phyloP scores from a whole-genome alignment of 1,140 invertebrate species.

The Drosophila ananassae region DNA sequence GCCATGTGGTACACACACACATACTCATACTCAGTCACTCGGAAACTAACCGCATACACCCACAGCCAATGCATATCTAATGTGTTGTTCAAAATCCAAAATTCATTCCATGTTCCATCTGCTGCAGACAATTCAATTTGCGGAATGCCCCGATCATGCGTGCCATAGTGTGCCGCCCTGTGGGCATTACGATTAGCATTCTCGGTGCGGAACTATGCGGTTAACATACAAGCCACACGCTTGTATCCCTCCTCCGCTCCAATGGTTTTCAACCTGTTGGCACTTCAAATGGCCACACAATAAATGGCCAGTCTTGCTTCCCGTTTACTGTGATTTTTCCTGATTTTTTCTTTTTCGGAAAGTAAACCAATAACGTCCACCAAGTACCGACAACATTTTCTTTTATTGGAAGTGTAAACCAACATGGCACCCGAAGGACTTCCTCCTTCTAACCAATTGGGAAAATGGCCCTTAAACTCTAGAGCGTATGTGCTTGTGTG shows the following conservation, averaged over 20 bases:
- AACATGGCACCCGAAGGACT: conserved; percentile 15
- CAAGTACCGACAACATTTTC: conserved; percentile 14
- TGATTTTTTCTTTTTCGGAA: background rate
- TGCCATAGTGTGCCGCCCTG: conserved; percentile 28
- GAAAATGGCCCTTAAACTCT: conserved; percentile 20
- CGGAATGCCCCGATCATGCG: conserved; percentile 43
- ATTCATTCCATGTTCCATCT: conserved; percentile 60
- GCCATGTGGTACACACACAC: conserved; percentile 23
- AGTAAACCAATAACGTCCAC: conserved; percentile 12
- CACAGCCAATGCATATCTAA: conserved; percentile 19
- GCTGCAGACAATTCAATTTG: conserved; percentile 64
- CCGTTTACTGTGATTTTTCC: conserved; percentile 23
- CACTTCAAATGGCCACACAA: conserved; percentile 1
- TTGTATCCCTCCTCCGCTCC: background rate
- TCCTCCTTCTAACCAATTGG: conserved; percentile 14
- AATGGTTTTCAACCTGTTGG: conserved; percentile 32
- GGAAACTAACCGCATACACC: conserved; percentile 22
- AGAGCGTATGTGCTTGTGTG: background rate
- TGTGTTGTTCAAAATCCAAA: conserved; percentile 37
- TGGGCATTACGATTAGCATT: conserved; percentile 23
- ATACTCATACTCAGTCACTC: conserved; percentile 5
- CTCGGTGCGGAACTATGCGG: conserved; percentile 20
- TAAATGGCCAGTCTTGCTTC: background rate
- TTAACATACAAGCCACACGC: conserved; percentile 10
- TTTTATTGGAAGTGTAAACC: conserved; percentile 28